Percentiles rank a stretch among this genome's conserved stretches.
These are phyloP conservation scores for Montipora sp. DNA, from an alignment of 64 coral and sea anemone genomes.

Conservation along the genomic window DNA sequence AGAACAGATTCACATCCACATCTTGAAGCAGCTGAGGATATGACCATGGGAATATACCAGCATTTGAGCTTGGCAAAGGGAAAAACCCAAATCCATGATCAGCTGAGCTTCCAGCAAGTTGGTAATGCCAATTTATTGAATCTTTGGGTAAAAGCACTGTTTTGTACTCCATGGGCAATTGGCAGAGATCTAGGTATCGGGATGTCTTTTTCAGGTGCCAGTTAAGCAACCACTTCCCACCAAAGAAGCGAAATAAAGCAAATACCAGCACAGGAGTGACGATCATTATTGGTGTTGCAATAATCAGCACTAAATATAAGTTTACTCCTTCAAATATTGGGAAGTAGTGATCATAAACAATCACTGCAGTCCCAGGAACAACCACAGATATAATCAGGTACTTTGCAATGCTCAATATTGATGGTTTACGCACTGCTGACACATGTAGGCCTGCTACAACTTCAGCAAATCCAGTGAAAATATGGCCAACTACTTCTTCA, in stretches of 20 bases:
- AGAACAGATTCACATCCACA: slow-evolving; percentile 26
- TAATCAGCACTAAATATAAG: slow-evolving; percentile 1
- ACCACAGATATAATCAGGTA: slow-evolving; percentile 3
- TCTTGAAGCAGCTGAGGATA: slow-evolving; percentile 6
- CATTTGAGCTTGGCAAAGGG: slow-evolving; percentile 8
- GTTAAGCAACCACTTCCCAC: slow-evolving; percentile 30
- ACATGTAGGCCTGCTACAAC: background rate
- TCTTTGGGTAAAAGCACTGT: slow-evolving; percentile 4
- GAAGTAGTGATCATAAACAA: slow-evolving; percentile 17
- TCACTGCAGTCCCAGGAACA: background rate
- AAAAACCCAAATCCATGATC: slow-evolving; percentile 48
- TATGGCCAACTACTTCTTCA: slow-evolving; percentile 21
- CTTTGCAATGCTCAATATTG: slow-evolving; percentile 14
- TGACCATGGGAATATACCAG: slow-evolving; percentile 15
- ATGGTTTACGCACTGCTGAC: slow-evolving; percentile 39
- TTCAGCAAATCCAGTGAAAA: slow-evolving; percentile 14
- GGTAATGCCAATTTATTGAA: slow-evolving; percentile 20
- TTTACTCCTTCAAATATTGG: slow-evolving; percentile 23
- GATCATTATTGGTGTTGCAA: background rate
- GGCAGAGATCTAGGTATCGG: slow-evolving; percentile 15
- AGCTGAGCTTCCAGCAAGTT: slow-evolving; percentile 22
- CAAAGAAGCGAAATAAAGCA: slow-evolving; percentile 18
- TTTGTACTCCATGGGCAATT: background rate
- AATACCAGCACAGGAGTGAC: background rate
- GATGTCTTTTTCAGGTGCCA: slow-evolving; percentile 23